A percentile compares a stretch with the other conserved stretches of the same genome.
These are phyloP conservation scores for Vesta saturnalis DNA, from an alignment of 2,888 invertebrate genomes.

Conservation along the genomic window DNA sequence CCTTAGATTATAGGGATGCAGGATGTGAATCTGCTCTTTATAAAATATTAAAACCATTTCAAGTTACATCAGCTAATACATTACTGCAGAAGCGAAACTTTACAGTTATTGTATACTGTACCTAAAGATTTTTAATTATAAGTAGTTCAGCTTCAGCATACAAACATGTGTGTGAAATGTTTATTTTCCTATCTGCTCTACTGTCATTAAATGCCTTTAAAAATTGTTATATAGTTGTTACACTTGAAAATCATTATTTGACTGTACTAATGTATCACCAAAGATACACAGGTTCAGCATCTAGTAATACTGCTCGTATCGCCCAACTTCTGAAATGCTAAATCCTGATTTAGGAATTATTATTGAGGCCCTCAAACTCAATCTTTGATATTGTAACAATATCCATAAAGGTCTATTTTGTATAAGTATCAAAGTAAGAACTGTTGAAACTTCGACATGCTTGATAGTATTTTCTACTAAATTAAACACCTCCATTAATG, in stretches of 20 bases:
- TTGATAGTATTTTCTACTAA: background rate
- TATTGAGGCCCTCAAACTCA: background rate
- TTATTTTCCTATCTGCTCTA: background rate
- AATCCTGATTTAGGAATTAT: background rate
- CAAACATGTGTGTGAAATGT: background rate
- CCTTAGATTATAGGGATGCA: too few species aligned
- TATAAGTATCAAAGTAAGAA: constrained; percentile 2
- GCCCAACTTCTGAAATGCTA: background rate
- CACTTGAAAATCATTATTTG: background rate
- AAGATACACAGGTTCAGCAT: background rate
- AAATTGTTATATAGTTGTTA: background rate
- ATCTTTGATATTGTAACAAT: constrained; percentile 3
- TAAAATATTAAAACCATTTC: background rate
- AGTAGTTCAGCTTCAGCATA: background rate
- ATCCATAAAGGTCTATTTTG: constrained; percentile 10
- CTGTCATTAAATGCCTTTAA: background rate
- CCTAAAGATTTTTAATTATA: background rate
- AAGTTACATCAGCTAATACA: background rate
- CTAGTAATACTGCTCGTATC: background rate
- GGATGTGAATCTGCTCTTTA: background rate
- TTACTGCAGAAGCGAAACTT: background rate
- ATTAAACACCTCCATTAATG: background rate
- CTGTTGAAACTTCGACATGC: constrained; percentile 12
- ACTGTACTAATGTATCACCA: background rate
- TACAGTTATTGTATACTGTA: background rate